Percentiles rank a stretch among this genome's conserved stretches.
Evolutionary conservation across 1,140 invertebrate species (phyloP).

Genomic region (Drosophila cardini): DNA sequence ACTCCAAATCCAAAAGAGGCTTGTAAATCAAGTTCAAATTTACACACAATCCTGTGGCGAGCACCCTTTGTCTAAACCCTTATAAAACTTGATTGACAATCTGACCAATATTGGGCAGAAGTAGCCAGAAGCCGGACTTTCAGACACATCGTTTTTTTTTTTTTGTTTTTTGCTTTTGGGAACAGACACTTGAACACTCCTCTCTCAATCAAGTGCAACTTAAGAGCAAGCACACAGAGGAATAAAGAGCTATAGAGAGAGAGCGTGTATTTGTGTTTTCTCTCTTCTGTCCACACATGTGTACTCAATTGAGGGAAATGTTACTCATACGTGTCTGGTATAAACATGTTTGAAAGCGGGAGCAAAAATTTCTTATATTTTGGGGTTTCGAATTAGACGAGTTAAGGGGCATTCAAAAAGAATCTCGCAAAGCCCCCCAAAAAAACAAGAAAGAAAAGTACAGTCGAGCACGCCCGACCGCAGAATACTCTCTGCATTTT

Average conservation of each 20-base stretch:
- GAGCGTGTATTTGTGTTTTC: not conserved
- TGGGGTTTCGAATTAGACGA: no score
- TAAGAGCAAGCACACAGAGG: not conserved
- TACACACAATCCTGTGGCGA: slow-evolving; percentile 17
- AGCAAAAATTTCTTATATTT: not conserved
- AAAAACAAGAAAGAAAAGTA: no score
- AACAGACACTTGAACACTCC: not conserved
- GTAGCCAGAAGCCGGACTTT: not conserved
- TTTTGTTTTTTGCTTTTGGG: not conserved
- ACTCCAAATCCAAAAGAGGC: not conserved
- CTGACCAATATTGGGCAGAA: not conserved
- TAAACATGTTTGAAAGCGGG: not conserved
- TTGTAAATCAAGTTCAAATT: slow-evolving; percentile 22
- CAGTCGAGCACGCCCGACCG: no score
- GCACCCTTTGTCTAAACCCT: not conserved
- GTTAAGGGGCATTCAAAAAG: no score
- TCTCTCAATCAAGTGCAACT: not conserved
- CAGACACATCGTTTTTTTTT: not conserved
- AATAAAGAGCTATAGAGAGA: not conserved
- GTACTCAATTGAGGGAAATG: not conserved
- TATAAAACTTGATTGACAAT: not conserved
- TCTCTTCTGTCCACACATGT: slow-evolving; percentile 1
- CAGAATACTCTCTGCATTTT: no score
- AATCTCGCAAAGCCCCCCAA: no score
- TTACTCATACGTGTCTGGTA: not conserved